Conservation (phyloP, 2,797 vertebrate species). For the Odontamblyopus lacepedii region DNA sequence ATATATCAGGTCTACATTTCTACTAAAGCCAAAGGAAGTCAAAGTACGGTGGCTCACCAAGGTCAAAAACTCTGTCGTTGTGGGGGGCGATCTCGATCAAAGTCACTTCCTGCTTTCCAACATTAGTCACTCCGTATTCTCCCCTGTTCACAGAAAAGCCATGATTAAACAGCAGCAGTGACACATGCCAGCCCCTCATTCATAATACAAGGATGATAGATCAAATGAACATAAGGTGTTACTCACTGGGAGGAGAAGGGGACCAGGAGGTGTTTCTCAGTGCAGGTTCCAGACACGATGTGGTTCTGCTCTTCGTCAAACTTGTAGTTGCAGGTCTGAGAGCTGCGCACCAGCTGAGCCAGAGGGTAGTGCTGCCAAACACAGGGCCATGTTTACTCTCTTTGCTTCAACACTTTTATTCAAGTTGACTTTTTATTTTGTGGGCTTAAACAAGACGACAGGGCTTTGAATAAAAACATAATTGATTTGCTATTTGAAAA, state of each 20-base stretch:
- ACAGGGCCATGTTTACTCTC: background rate
- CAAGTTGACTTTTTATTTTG: too few species aligned
- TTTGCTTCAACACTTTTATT: background rate
- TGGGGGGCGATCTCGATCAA: conserved; percentile 79
- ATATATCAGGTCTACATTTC: too few species aligned
- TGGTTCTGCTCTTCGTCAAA: conserved; percentile 87
- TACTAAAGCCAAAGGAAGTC: background rate
- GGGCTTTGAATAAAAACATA: too few species aligned
- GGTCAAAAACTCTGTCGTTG: conserved; percentile 86
- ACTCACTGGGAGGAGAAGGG: conserved; percentile 87
- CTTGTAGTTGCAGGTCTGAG: conserved; percentile 89
- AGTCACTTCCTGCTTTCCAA: conserved; percentile 86
- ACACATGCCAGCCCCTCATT: background rate
- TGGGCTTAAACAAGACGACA: too few species aligned
- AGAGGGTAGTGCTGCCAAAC: conserved; percentile 78
- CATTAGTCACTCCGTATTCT: conserved; percentile 80
- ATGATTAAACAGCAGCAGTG: conserved; percentile 6
- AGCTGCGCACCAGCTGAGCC: conserved; percentile 85
- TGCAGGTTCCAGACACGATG: conserved; percentile 84
- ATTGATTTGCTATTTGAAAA: too few species aligned
- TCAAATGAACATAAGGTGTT: background rate
- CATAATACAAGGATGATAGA: background rate
- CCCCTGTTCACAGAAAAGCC: conserved; percentile 67
- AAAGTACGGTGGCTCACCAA: conserved; percentile 71
- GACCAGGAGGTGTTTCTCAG: conserved; percentile 88